Evolutionary conservation across 2,888 invertebrate species (phyloP).

Genomic region (Leucozona laternaria): DNA sequence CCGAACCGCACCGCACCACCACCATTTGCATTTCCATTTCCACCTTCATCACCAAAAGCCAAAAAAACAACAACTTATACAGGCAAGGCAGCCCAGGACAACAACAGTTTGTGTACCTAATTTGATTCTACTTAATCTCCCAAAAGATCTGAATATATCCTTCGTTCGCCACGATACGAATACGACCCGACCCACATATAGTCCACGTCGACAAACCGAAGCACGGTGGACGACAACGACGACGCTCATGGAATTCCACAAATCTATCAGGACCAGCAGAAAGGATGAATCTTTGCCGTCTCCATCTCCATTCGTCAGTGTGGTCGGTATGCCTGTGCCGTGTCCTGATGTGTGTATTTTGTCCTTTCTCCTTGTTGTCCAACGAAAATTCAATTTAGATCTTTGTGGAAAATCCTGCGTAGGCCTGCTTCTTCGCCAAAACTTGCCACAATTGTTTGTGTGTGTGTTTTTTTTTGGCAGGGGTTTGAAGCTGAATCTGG

Average conservation of each 20-base stretch:
- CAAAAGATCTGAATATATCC: conserved; percentile 67
- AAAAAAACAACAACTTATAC: conserved; percentile 47
- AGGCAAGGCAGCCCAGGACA: conserved; percentile 62
- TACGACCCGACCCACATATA: background rate
- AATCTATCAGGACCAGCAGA: conserved; percentile 57
- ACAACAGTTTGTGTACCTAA: conserved; percentile 73
- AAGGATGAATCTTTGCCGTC: conserved; percentile 39
- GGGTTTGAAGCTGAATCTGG: background rate
- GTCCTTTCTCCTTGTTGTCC: conserved; percentile 46
- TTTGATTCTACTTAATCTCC: conserved; percentile 74
- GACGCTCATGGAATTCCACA: conserved; percentile 57
- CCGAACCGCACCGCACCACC: conserved; percentile 8
- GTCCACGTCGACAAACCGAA: conserved; percentile 25
- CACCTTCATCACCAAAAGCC: conserved; percentile 15
- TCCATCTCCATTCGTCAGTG: conserved; percentile 11
- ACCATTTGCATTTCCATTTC: too few relatives aligned
- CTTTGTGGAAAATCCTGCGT: conserved; percentile 71
- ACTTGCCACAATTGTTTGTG: conserved; percentile 62
- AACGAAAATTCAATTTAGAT: conserved; percentile 69
- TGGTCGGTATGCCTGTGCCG: background rate
- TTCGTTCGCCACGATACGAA: conserved; percentile 35
- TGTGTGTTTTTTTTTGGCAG: conserved; percentile 11
- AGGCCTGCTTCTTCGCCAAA: conserved; percentile 59
- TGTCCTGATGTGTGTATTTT: background rate
- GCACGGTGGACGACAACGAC: conserved; percentile 15